A percentile compares a stretch with the other conserved stretches of the same genome.
Conservation (phyloP, 1,140 invertebrate genomes). For the Eciton burchellii region DNA sequence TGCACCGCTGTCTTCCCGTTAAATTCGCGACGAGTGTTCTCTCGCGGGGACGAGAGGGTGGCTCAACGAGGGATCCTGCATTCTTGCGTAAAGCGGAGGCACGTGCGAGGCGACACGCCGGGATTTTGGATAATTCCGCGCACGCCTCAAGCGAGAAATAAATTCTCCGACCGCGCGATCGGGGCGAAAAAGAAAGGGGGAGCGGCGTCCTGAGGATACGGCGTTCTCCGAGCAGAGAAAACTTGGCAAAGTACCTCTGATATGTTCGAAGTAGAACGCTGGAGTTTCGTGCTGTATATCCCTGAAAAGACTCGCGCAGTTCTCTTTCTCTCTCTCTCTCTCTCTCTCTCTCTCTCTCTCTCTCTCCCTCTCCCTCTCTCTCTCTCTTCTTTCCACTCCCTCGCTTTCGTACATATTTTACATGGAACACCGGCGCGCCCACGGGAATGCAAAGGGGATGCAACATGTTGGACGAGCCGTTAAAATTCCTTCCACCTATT, state of each 20-base stretch:
- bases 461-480: conserved; percentile 27
- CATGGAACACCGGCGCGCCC: conserved; percentile 66
- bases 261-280: conserved; percentile 50
- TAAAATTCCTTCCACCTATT: conserved; percentile 39
- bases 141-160: conserved; percentile 54
- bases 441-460: conserved; percentile 60
- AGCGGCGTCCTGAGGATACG: conserved; percentile 36
- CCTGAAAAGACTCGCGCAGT: conserved; percentile 35
- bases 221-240: conserved; percentile 37
- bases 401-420: conserved; percentile 63
- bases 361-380: too few relatives aligned
- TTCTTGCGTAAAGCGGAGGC: conserved; percentile 53
- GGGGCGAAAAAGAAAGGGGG: conserved; percentile 41
- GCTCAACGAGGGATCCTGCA: conserved; percentile 50
- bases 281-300: conserved; percentile 34
- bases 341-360: too few relatives aligned
- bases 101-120: conserved; percentile 65
- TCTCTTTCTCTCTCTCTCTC: too few relatives aligned
- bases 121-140: conserved; percentile 60
- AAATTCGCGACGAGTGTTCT: conserved; percentile 67
- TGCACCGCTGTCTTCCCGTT: conserved; percentile 52
- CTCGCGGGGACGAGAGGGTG: conserved; percentile 25
- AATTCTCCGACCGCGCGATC: conserved; percentile 54
- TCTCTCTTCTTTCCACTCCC: too few relatives aligned
- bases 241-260: conserved; percentile 51